These are phyloP conservation scores for Sebastes alutus DNA, from an alignment of 2,797 vertebrate genomes.

Conservation along the genomic window DNA sequence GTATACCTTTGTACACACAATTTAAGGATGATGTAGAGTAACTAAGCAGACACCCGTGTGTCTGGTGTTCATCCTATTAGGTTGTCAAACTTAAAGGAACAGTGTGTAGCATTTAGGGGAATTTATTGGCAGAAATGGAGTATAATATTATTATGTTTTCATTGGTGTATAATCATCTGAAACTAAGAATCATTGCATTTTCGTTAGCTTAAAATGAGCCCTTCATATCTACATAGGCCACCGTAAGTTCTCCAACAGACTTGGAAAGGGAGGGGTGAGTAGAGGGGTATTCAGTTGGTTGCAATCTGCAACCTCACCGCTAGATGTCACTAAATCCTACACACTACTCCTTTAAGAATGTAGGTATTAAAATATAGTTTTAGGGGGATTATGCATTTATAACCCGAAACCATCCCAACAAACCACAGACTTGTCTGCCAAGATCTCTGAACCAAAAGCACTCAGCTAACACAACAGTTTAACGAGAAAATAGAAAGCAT, in stretches of 20 bases:
- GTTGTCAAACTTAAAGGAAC: neutral
- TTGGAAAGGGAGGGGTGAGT: too few relatives aligned
- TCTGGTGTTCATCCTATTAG: neutral
- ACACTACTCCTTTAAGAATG: neutral
- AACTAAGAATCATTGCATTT: neutral
- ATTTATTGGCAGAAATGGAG: neutral
- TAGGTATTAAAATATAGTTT: constrained; percentile 3
- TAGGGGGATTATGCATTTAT: constrained; percentile 1
- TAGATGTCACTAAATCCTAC: neutral
- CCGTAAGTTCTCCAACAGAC: too few relatives aligned
- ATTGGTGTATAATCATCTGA: neutral
- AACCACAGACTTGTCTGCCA: constrained; percentile 16
- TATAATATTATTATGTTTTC: neutral
- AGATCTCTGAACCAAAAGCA: constrained; percentile 3
- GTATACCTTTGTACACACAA: neutral
- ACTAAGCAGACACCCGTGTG: neutral
- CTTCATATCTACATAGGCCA: neutral
- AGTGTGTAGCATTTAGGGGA: neutral
- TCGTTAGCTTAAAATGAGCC: too few relatives aligned
- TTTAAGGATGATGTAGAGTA: neutral
- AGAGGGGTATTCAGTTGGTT: too few relatives aligned
- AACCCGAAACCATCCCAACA: constrained; percentile 6
- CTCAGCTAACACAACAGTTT: neutral
- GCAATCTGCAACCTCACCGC: too few relatives aligned
- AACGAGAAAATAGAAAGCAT: neutral